phyloP scores from a whole-genome alignment of 2,113 vertebrate genomes.

The Petaurus breviceps region DNA sequence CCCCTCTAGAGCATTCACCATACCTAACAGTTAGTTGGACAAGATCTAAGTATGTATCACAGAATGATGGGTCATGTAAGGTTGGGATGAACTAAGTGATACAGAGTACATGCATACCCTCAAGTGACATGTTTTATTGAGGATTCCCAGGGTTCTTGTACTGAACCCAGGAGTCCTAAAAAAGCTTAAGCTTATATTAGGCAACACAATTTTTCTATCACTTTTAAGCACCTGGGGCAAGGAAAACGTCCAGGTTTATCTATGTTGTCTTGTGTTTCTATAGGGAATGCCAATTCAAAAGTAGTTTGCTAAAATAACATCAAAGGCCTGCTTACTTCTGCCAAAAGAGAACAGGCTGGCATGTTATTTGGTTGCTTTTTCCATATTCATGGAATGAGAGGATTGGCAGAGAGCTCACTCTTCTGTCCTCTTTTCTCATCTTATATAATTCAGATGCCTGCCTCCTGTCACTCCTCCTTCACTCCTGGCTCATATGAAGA shows the following conservation, averaged over 20 bases:
- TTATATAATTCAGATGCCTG: too few relatives aligned
- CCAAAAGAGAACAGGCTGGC: too few relatives aligned
- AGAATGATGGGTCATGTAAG: not conserved
- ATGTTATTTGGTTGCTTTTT: too few relatives aligned
- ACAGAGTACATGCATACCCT: not conserved
- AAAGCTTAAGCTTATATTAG: not conserved
- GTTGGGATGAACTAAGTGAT: not conserved
- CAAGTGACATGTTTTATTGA: not conserved
- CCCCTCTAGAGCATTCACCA: not conserved
- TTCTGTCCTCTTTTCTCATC: too few relatives aligned
- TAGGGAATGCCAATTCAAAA: too few relatives aligned
- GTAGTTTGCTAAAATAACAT: too few relatives aligned
- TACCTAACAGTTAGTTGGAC: too few relatives aligned
- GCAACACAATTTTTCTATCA: not conserved
- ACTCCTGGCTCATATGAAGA: too few relatives aligned
- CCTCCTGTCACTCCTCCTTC: too few relatives aligned
- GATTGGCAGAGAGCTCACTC: too few relatives aligned
- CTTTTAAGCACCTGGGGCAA: not conserved
- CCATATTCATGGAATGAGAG: too few relatives aligned
- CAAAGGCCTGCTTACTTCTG: too few relatives aligned
- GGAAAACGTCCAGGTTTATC: not conserved
- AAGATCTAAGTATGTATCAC: not conserved
- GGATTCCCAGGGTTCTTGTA: not conserved
- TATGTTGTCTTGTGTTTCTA: not conserved
- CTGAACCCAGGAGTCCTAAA: not conserved